These are phyloP conservation scores for Epinephelus coioides DNA, from an alignment of 2,797 vertebrate species.

Conservation along the genomic window DNA sequence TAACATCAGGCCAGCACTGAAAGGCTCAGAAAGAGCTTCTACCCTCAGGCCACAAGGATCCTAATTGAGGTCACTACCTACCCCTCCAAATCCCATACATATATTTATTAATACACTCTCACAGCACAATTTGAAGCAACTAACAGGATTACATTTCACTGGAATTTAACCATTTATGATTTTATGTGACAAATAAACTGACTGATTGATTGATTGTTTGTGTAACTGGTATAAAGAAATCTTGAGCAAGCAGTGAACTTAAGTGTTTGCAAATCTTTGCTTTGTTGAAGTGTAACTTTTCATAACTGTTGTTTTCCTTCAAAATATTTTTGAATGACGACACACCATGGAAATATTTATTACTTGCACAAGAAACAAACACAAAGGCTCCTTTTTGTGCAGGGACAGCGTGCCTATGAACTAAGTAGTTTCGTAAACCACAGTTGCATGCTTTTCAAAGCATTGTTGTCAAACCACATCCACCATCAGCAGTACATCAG, in stretches of 20 bases:
- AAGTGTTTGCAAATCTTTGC: not conserved
- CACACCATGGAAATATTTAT: not conserved
- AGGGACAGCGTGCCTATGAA: not conserved
- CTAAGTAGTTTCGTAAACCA: conserved; percentile 2
- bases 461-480: not conserved
- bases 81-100: too few species aligned
- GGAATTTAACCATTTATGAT: too few species aligned
- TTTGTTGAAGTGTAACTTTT: not conserved
- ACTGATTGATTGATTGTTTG: not conserved
- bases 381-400: not conserved
- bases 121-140: too few species aligned
- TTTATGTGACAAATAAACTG: too few species aligned
- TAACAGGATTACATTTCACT: too few species aligned
- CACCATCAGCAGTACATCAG: not conserved
- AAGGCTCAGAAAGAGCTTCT: too few species aligned
- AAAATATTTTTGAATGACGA: conserved; percentile 4
- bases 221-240: not conserved
- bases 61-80: too few species aligned
- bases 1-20: too few species aligned
- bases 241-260: not conserved
- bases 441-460: conserved; percentile 9
- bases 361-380: not conserved
- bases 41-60: too few species aligned
- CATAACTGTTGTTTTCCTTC: not conserved
- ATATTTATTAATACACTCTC: too few species aligned